phyloP scores from a whole-genome alignment of 2,888 invertebrate genomes.

The Drosophila affinis region DNA sequence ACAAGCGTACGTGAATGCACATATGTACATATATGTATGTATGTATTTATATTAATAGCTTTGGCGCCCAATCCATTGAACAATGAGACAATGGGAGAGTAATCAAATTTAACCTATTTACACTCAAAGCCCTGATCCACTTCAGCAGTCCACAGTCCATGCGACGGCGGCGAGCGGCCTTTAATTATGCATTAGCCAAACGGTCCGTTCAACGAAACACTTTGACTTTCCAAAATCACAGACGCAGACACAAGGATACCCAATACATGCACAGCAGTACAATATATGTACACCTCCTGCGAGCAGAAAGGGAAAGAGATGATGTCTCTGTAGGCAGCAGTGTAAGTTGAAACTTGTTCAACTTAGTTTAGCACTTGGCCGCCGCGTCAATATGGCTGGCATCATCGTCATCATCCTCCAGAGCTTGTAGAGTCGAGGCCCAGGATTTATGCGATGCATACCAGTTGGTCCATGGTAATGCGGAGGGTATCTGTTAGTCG shows the following conservation, averaged over 20 bases:
- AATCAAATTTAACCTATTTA: slow-evolving; percentile 37
- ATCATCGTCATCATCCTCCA: not conserved
- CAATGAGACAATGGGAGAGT: slow-evolving; percentile 32
- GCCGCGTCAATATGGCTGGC: not conserved
- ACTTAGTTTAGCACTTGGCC: not conserved
- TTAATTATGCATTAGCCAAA: slow-evolving; percentile 70
- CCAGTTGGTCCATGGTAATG: not conserved
- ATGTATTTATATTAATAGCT: slow-evolving; percentile 35
- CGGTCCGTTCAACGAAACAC: slow-evolving; percentile 58
- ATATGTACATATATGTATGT: slow-evolving; percentile 3
- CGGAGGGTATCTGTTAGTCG: not conserved
- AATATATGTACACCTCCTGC: not conserved
- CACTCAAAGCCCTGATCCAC: slow-evolving; percentile 2
- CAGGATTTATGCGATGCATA: not conserved
- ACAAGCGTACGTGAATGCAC: not conserved
- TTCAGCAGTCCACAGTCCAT: not conserved
- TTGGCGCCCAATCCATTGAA: slow-evolving; percentile 31
- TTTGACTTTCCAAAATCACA: slow-evolving; percentile 54
- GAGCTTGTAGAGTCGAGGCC: not conserved
- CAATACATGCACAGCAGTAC: slow-evolving; percentile 15
- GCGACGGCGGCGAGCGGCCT: slow-evolving; percentile 38
- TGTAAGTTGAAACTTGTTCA: not conserved
- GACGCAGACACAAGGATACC: slow-evolving; percentile 16
- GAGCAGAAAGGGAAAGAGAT: not conserved
- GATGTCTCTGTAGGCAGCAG: not conserved